phyloP scores from a whole-genome alignment of 1,140 invertebrate species.

The Episyrphus balteatus region DNA sequence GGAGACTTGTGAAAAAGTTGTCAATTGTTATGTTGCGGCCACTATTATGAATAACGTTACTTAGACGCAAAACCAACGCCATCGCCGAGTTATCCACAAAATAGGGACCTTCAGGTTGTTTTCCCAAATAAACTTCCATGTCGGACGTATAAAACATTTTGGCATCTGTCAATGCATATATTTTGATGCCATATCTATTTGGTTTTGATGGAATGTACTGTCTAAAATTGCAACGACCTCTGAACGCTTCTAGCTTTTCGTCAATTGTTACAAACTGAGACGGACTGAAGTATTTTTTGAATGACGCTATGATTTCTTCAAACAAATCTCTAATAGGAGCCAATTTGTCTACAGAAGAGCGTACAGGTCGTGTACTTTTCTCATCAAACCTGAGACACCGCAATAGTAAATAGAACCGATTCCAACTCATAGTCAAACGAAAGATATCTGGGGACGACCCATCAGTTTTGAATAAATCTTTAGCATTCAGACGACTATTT shows the following conservation, averaged over 20 bases:
- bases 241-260: constrained; percentile 25
- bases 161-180: constrained; percentile 17
- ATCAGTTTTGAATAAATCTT: constrained; percentile 1
- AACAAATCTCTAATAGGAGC: constrained; percentile 22
- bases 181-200: constrained; percentile 38
- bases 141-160: constrained; percentile 18
- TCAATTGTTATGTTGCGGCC: constrained; percentile 35
- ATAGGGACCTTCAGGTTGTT: constrained; percentile 1
- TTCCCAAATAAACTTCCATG: constrained; percentile 24
- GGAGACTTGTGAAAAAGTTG: constrained; percentile 35
- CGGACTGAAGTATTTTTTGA: constrained; percentile 6
- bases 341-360: constrained; percentile 18
- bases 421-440: constrained; percentile 1
- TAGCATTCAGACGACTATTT: neutral
- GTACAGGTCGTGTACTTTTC: constrained; percentile 4
- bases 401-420: constrained; percentile 6
- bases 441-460: neutral
- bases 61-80: constrained; percentile 3
- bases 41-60: constrained; percentile 17
- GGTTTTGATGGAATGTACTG: constrained; percentile 29
- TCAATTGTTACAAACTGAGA: constrained; percentile 25
- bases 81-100: constrained; percentile 7
- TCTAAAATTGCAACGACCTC: constrained; percentile 21
- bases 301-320: constrained; percentile 20
- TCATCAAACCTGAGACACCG: constrained; percentile 16